These are phyloP conservation scores for Helleia helle DNA, from an alignment of 2,888 invertebrate species.

Conservation along the genomic window DNA sequence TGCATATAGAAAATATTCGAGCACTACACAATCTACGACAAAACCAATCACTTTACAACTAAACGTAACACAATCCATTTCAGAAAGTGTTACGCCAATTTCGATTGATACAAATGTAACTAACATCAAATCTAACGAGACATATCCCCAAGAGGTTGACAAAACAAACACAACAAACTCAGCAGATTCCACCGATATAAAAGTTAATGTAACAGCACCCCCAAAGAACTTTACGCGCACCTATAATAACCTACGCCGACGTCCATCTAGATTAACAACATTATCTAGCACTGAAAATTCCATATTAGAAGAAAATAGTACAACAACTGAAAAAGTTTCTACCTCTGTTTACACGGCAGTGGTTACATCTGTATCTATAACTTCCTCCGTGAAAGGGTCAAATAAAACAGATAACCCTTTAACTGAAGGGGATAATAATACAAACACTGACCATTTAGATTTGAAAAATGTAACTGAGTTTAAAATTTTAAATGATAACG, in stretches of 20 bases:
- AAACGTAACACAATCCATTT: conserved; percentile 44
- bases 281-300: conserved; percentile 41
- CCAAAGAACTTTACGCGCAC: conserved; percentile 52
- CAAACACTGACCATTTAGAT: conserved; percentile 26
- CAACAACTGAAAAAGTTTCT: conserved; percentile 58
- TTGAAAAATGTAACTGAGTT: conserved; percentile 31
- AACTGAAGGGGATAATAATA: conserved; percentile 39
- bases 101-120: conserved; percentile 34
- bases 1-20: conserved; percentile 58
- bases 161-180: conserved; percentile 10
- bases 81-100: conserved; percentile 35
- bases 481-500: conserved; percentile 38
- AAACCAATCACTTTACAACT: conserved; percentile 34
- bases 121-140: conserved; percentile 28
- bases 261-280: conserved; percentile 45
- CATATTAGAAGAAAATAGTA: conserved; percentile 28
- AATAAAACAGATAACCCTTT: conserved; percentile 49
- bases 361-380: conserved; percentile 68
- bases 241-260: conserved; percentile 49
- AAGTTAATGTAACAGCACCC: conserved; percentile 31
- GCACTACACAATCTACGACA: conserved; percentile 37
- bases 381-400: conserved; percentile 63
- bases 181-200: conserved; percentile 29
- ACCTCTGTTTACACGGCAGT: conserved; percentile 69
- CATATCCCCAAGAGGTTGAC: conserved; percentile 24